These are phyloP conservation scores for Chrysolina oricalcia DNA, from an alignment of 2,888 invertebrate species.

Conservation along the genomic window DNA sequence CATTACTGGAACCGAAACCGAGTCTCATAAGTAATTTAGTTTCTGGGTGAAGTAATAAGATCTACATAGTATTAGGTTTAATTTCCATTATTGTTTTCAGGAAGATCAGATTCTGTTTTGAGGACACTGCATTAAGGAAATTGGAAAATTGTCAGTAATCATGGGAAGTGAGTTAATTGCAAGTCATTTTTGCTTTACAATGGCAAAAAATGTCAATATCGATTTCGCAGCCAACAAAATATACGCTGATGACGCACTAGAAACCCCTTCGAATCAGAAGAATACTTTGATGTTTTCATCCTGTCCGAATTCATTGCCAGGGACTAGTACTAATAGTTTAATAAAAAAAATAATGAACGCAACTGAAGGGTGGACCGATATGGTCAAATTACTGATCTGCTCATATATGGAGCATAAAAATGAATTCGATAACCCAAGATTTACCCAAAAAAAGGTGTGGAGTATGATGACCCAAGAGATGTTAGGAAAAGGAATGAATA, in stretches of 20 bases:
- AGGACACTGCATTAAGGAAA: slow-evolving; percentile 11
- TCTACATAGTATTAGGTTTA: no score
- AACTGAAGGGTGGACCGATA: slow-evolving; percentile 21
- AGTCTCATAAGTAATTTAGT: no score
- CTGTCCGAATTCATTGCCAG: slow-evolving; percentile 8
- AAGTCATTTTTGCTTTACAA: slow-evolving; percentile 15
- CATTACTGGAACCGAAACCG: no score
- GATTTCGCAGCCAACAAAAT: not conserved
- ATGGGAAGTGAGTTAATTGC: slow-evolving; percentile 23
- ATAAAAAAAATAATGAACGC: not conserved
- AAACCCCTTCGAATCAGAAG: slow-evolving; percentile 9
- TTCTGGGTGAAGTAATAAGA: no score
- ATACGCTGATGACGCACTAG: slow-evolving; percentile 11
- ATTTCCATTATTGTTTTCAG: slow-evolving; percentile 24
- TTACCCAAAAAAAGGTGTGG: slow-evolving; percentile 26
- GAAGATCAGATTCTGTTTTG: slow-evolving; percentile 26
- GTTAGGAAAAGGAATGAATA: not conserved
- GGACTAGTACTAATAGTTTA: slow-evolving; percentile 13
- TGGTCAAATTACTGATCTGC: slow-evolving; percentile 22
- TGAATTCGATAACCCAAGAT: slow-evolving; percentile 12
- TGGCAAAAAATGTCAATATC: slow-evolving; percentile 1
- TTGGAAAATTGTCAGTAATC: slow-evolving; percentile 19
- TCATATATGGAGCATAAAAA: not conserved
- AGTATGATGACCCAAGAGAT: slow-evolving; percentile 4
- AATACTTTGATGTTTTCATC: slow-evolving; percentile 15